phyloP scores from a whole-genome alignment of 2,797 vertebrate genomes.

The Pelobates cultripes region DNA sequence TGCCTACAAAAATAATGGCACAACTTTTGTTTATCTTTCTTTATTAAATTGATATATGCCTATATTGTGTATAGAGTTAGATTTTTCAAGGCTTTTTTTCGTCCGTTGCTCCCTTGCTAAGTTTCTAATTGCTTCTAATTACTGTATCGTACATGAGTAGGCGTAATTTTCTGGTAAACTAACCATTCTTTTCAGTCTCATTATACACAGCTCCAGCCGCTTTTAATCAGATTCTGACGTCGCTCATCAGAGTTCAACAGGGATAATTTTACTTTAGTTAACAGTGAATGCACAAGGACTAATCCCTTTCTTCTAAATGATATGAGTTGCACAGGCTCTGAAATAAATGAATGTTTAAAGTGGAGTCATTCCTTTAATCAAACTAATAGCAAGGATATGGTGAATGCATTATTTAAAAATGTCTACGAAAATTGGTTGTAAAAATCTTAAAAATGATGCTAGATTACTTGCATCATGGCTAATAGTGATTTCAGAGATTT shows the following conservation, averaged over 20 bases:
- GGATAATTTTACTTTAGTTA: slow-evolving; percentile 54
- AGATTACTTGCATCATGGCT: no score
- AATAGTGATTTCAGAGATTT: no score
- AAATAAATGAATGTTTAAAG: slow-evolving; percentile 1
- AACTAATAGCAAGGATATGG: neutral
- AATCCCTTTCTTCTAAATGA: slow-evolving; percentile 22
- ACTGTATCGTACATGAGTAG: slow-evolving; percentile 55
- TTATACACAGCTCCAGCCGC: slow-evolving; percentile 51
- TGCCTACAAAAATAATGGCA: no score
- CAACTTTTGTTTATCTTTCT: no score
- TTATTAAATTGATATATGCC: no score
- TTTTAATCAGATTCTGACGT: slow-evolving; percentile 53
- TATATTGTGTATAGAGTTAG: neutral
- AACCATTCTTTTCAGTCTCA: slow-evolving; percentile 55
- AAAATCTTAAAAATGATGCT: no score
- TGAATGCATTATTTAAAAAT: neutral
- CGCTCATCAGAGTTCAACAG: slow-evolving; percentile 48
- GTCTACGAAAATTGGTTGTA: neutral
- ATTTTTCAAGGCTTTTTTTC: slow-evolving; percentile 31
- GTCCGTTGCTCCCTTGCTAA: slow-evolving; percentile 51
- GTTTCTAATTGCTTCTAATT: slow-evolving; percentile 56
- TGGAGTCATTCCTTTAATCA: neutral
- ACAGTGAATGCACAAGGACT: slow-evolving; percentile 39
- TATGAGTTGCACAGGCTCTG: neutral
- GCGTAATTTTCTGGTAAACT: slow-evolving; percentile 57